These are phyloP conservation scores for Platalea minor DNA, from an alignment of 2,797 vertebrate species.

Conservation along the genomic window DNA sequence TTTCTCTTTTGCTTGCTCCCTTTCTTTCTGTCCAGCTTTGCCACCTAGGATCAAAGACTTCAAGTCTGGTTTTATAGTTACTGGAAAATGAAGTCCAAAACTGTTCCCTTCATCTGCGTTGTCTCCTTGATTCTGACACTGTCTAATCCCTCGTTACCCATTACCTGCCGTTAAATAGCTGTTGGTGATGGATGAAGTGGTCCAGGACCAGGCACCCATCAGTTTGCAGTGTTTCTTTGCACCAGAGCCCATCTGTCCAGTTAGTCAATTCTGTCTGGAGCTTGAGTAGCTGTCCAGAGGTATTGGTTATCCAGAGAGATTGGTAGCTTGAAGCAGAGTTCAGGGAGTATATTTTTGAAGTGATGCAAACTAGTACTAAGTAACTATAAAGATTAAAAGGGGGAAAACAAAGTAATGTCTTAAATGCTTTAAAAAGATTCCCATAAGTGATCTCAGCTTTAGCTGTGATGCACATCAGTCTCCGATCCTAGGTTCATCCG, in stretches of 20 bases:
- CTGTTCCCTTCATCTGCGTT: background rate
- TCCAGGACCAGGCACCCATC: background rate
- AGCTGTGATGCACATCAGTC: accelerated
- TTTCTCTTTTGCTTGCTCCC: background rate
- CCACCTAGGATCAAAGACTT: background rate
- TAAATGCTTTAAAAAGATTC: background rate
- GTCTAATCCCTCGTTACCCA: background rate
- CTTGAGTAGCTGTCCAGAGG: background rate
- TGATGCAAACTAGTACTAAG: background rate
- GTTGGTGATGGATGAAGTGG: background rate
- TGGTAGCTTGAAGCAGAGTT: background rate
- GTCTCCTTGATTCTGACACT: background rate
- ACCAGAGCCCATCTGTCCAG: background rate
- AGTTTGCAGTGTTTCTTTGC: background rate
- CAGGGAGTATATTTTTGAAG: background rate
- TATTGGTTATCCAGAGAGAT: background rate
- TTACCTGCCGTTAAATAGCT: background rate
- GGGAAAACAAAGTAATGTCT: accelerated
- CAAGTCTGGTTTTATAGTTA: background rate
- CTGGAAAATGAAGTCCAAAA: background rate
- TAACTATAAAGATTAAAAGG: background rate
- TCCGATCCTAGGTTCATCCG: background rate
- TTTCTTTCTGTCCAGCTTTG: background rate
- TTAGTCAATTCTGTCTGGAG: background rate
- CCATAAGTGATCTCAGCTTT: background rate